Percentiles rank a stretch among this genome's conserved stretches.
Conservation (phyloP, 2,888 invertebrate genomes). For the Tachina fera region DNA sequence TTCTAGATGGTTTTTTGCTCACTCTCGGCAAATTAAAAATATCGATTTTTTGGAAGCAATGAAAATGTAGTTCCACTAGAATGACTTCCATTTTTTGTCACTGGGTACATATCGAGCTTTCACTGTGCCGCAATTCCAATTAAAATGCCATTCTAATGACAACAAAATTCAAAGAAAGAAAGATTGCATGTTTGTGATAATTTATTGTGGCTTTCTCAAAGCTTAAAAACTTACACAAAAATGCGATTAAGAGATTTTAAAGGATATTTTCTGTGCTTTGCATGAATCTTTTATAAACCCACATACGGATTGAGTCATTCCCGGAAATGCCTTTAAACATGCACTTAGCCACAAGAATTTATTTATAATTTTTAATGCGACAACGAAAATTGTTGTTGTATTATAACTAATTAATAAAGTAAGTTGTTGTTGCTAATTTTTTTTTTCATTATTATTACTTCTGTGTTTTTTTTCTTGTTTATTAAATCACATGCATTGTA, state of each 20-base stretch:
- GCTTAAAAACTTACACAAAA: slow-evolving; percentile 23
- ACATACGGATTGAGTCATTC: slow-evolving; percentile 43
- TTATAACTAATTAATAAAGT: slow-evolving; percentile 49
- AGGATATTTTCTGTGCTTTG: slow-evolving; percentile 17
- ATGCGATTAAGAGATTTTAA: slow-evolving; percentile 39
- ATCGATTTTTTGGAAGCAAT: too few species aligned
- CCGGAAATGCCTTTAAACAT: slow-evolving; percentile 46
- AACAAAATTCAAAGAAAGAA: background rate
- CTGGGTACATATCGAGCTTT: too few species aligned
- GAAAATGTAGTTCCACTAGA: too few species aligned
- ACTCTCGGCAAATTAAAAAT: too few species aligned
- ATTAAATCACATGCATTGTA: slow-evolving; percentile 21
- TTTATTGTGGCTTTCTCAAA: slow-evolving; percentile 15
- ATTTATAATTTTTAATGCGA: slow-evolving; percentile 37
- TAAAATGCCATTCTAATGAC: slow-evolving; percentile 6
- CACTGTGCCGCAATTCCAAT: background rate
- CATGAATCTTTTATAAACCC: slow-evolving; percentile 6
- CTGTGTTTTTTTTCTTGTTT: background rate
- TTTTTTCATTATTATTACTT: background rate
- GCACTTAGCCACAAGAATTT: slow-evolving; percentile 42
- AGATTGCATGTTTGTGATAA: slow-evolving; percentile 22
- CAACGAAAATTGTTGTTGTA: slow-evolving; percentile 24
- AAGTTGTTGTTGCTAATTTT: slow-evolving; percentile 7
- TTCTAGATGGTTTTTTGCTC: too few species aligned
- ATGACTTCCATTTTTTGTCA: too few species aligned